A percentile compares a stretch with the other conserved stretches of the same genome.
Conservation (phyloP, 2,113 vertebrate genomes). For the Rana temporaria region DNA sequence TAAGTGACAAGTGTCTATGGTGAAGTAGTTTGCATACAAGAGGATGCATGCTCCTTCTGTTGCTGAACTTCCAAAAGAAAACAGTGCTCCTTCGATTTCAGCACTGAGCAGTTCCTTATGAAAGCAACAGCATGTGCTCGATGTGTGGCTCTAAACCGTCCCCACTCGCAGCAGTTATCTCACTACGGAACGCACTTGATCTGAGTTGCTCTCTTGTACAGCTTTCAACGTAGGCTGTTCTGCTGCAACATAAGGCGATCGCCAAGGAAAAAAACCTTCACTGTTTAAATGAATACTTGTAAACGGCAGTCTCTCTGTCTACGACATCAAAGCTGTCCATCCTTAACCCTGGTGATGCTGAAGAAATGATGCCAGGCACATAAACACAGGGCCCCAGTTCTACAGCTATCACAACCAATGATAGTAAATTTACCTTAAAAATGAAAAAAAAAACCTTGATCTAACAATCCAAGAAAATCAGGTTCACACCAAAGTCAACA, state of each 20-base stretch:
- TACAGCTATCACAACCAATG: not conserved
- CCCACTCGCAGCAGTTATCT: constrained; percentile 11
- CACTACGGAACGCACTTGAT: constrained; percentile 7
- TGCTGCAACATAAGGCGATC: not conserved
- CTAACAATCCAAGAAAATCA: not conserved
- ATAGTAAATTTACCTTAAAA: too few relatives aligned
- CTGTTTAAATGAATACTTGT: not conserved
- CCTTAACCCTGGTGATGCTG: not conserved
- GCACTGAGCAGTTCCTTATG: constrained; percentile 21
- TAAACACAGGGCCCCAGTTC: not conserved
- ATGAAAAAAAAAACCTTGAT: not conserved
- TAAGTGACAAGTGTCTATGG: not conserved
- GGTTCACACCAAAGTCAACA: not conserved
- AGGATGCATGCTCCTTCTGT: not conserved
- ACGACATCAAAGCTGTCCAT: constrained; percentile 9
- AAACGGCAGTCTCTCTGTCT: not conserved
- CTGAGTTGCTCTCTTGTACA: not conserved
- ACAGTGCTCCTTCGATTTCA: constrained; percentile 6
- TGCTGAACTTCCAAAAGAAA: constrained; percentile 27
- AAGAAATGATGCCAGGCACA: not conserved
- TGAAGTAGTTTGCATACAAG: not conserved
- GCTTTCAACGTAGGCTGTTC: not conserved
- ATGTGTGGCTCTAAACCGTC: constrained; percentile 7
- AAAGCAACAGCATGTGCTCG: constrained; percentile 26
- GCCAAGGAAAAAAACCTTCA: not conserved